These are phyloP conservation scores for Aphelinus certus DNA, from an alignment of 1,140 invertebrate genomes.

Conservation along the genomic window DNA sequence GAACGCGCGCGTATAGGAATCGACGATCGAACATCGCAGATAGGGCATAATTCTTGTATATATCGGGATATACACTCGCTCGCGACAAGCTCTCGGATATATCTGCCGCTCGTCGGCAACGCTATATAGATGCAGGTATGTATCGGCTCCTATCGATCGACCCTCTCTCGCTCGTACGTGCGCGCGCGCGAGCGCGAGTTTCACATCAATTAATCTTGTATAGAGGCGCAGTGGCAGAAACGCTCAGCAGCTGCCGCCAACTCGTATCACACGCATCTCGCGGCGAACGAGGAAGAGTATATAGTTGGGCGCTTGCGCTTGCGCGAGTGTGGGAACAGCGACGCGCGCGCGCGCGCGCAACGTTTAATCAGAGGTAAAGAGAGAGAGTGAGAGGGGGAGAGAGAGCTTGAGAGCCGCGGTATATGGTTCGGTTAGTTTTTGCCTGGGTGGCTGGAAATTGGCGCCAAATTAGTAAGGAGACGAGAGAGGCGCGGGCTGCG, in stretches of 20 bases:
- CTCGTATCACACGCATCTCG: too few relatives aligned
- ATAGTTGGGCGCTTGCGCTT: constrained; percentile 19
- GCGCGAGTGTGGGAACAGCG: constrained; percentile 56
- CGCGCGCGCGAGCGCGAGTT: neutral
- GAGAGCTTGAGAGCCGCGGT: constrained; percentile 44
- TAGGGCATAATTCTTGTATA: too few relatives aligned
- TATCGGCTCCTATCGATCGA: too few relatives aligned
- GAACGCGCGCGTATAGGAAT: too few relatives aligned
- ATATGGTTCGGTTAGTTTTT: constrained; percentile 68
- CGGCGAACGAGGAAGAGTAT: neutral
- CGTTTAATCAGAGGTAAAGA: constrained; percentile 64
- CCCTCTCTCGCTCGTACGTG: neutral
- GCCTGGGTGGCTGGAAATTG: constrained; percentile 66
- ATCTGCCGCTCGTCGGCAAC: too few relatives aligned
- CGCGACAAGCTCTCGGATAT: too few relatives aligned
- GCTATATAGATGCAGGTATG: too few relatives aligned
- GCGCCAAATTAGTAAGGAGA: constrained; percentile 68
- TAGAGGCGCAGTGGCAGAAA: too few relatives aligned
- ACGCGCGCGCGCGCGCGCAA: constrained; percentile 52
- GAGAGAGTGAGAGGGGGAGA: constrained; percentile 38
- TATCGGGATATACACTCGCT: too few relatives aligned
- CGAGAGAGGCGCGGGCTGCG: constrained; percentile 59
- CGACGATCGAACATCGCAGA: too few relatives aligned
- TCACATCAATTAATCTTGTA: too few relatives aligned
- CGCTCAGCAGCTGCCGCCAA: too few relatives aligned